Conservation (phyloP, 2,888 invertebrate species). For the Desoria tigrina region DNA sequence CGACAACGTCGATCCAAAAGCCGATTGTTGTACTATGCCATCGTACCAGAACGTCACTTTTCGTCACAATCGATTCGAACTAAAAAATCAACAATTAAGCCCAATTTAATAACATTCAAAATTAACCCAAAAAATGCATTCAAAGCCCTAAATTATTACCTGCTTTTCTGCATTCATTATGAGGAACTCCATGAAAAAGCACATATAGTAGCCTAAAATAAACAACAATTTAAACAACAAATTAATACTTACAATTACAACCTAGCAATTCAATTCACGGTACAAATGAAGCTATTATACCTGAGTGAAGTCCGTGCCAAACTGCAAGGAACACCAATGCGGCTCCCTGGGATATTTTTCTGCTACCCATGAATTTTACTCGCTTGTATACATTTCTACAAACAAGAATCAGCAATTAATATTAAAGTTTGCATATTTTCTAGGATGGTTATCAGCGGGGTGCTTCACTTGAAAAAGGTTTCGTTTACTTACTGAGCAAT, state of each 20-base stretch:
- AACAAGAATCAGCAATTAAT: slow-evolving; percentile 24
- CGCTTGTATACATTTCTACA: slow-evolving; percentile 84
- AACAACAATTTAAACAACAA: background rate
- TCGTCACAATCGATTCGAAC: slow-evolving; percentile 63
- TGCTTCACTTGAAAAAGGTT: background rate
- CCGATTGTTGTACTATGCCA: slow-evolving; percentile 57
- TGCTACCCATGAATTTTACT: slow-evolving; percentile 83
- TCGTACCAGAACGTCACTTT: slow-evolving; percentile 59
- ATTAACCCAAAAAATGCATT: slow-evolving; percentile 7
- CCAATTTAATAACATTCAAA: background rate
- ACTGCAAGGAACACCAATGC: slow-evolving; percentile 85
- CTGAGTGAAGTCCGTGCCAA: slow-evolving; percentile 94
- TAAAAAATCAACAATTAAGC: slow-evolving; percentile 53
- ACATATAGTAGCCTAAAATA: slow-evolving; percentile 74
- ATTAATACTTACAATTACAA: background rate
- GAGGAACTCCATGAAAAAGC: slow-evolving; percentile 88
- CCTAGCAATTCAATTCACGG: background rate
- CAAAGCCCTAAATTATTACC: slow-evolving; percentile 60
- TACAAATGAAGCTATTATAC: slow-evolving; percentile 13
- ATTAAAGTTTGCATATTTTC: background rate
- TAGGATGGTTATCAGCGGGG: background rate
- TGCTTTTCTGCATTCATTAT: slow-evolving; percentile 84
- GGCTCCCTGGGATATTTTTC: slow-evolving; percentile 73
- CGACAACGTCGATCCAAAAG: slow-evolving; percentile 54
- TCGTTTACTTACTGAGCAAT: slow-evolving; percentile 68